These are phyloP conservation scores for Dastarcus helophoroides DNA, from an alignment of 2,888 invertebrate genomes.

Conservation along the genomic window DNA sequence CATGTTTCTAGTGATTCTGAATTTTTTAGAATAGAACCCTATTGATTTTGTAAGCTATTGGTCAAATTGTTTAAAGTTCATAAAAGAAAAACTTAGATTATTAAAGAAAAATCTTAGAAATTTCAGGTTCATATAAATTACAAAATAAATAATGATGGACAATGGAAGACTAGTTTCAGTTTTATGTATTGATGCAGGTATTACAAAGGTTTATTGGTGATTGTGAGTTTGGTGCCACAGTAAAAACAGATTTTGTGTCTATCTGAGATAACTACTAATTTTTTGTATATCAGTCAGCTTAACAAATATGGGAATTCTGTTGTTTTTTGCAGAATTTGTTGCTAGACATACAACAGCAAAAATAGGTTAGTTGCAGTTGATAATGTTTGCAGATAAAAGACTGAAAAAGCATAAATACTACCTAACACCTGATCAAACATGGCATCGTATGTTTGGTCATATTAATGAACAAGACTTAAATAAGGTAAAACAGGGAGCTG, in stretches of 20 bases:
- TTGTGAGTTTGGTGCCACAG: slow-evolving; percentile 1
- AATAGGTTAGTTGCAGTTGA: neutral
- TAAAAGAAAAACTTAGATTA: no score
- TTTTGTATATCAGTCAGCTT: slow-evolving; percentile 9
- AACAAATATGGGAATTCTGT: slow-evolving; percentile 5
- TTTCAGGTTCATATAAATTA: no score
- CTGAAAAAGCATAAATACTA: neutral
- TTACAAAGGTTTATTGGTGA: neutral
- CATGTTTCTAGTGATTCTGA: no score
- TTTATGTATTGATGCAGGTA: slow-evolving; percentile 4
- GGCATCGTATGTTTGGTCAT: slow-evolving; percentile 2
- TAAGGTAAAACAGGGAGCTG: neutral
- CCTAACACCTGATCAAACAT: neutral
- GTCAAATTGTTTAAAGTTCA: no score
- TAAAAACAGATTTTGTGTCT: slow-evolving; percentile 8
- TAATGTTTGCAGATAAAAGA: neutral
- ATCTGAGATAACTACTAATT: slow-evolving; percentile 11
- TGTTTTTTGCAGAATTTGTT: neutral
- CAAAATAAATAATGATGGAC: neutral
- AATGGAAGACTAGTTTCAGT: slow-evolving; percentile 4
- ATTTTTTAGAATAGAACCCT: no score
- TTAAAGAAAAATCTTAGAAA: no score
- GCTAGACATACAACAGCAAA: slow-evolving; percentile 6
- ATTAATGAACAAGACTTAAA: slow-evolving; percentile 1
- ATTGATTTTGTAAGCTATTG: no score